Conservation (phyloP, 2,888 invertebrate species). For the Rutpela maculata region DNA sequence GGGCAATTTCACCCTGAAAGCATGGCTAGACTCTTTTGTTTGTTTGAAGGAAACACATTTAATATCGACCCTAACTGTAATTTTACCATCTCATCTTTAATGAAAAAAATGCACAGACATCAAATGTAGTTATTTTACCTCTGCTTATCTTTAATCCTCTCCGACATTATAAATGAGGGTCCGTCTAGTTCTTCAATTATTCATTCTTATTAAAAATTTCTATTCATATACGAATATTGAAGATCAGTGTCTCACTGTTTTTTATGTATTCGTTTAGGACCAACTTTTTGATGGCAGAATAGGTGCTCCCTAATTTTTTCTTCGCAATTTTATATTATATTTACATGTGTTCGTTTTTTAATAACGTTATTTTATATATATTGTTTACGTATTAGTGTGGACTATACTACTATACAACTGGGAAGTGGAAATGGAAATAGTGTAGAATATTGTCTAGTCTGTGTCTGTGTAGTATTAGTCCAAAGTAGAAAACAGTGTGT, state of each 20-base stretch:
- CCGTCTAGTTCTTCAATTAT: constrained; percentile 59
- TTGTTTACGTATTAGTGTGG: constrained; percentile 22
- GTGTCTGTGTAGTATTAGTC: constrained; percentile 5
- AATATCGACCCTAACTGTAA: no score
- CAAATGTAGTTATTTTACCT: constrained; percentile 9
- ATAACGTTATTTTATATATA: constrained; percentile 14
- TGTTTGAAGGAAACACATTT: no score
- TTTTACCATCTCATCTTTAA: no score
- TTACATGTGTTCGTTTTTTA: constrained; percentile 1
- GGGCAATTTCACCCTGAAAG: no score
- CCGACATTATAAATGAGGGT: constrained; percentile 45
- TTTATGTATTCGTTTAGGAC: constrained; percentile 60
- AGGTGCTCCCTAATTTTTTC: constrained; percentile 49
- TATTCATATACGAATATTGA: constrained; percentile 55
- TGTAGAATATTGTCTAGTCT: background rate
- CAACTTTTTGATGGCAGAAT: constrained; percentile 54
- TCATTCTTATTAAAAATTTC: constrained; percentile 52
- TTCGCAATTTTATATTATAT: constrained; percentile 11
- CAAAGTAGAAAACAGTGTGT: background rate
- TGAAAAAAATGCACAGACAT: background rate
- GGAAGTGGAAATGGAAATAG: constrained; percentile 8
- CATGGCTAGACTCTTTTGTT: no score
- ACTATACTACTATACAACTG: constrained; percentile 29
- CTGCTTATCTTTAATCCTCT: background rate
- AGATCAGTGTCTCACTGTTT: constrained; percentile 57